phyloP scores from a whole-genome alignment of 2,113 vertebrate genomes.

The Psittacula cyanocephala region DNA sequence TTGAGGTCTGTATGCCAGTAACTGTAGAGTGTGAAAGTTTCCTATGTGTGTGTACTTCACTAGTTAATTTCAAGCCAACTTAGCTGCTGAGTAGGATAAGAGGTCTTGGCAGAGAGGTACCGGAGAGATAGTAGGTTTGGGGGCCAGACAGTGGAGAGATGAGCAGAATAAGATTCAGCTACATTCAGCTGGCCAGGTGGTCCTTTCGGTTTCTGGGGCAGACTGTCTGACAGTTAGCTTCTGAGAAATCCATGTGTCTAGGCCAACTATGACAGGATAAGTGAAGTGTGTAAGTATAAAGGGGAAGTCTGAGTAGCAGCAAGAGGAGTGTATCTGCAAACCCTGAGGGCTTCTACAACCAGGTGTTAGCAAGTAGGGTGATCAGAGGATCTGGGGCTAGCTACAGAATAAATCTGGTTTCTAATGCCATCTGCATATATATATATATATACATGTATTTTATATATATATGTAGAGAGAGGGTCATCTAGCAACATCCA shows the following conservation, averaged over 20 bases:
- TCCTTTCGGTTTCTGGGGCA: background rate
- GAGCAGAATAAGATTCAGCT: background rate
- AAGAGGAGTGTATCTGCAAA: background rate
- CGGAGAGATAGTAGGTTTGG: background rate
- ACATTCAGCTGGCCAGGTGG: background rate
- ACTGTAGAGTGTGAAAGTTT: background rate
- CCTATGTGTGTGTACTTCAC: background rate
- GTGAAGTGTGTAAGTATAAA: background rate
- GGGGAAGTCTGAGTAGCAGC: background rate
- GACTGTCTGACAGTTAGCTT: background rate
- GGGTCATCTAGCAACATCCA: background rate
- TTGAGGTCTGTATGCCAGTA: background rate
- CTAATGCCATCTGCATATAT: background rate
- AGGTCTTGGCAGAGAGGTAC: background rate
- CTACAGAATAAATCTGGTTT: background rate
- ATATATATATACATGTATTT: no score
- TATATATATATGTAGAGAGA: background rate
- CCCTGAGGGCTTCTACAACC: background rate
- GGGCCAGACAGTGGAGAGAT: background rate
- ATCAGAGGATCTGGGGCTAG: background rate
- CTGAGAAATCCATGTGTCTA: background rate
- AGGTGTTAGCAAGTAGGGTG: background rate
- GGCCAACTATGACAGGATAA: fast-evolving
- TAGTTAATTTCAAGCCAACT: background rate
- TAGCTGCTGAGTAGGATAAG: background rate